Base-by-base conservation (phyloP, 2,797 vertebrate species). In the Danio tinwini region DNA sequence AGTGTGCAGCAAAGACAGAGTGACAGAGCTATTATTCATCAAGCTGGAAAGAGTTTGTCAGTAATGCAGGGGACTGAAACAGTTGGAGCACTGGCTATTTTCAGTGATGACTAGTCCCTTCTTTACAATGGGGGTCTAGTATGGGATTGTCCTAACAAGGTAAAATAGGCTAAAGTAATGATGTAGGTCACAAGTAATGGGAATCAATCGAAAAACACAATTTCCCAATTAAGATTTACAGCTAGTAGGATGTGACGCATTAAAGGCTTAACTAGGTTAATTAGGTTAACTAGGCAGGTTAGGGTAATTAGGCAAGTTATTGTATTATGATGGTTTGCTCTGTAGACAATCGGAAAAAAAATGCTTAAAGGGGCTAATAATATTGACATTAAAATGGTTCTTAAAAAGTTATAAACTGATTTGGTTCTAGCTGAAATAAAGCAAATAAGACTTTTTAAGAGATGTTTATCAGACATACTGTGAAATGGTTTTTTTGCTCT, bases 21-120 rank as follows among this genome's bases (percentile, higher is more conserved):
- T 45, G 37, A 65, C 58, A 11, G 74, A 2, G 6, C 13, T 55
- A 72, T 81, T 72, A 39, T 55, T 61, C 40, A 47, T 44, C 9
- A 9, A 12, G 5, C n/a, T 37, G 5, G 58, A 37, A 63, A 21
- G 42, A 58, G 45, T 50, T 52, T 40, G 6, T 77, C 13, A 45
- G 37, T 5, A 59, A 7, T 6, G 7, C 14, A 52, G 13, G 40
- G 39, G 17, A 44, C 6, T 12, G 39, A 56, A 64, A 67, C 17
- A 12, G 37, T 53, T 53, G 7, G 21, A 21, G 17, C n/a, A 11
- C 16, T 7, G 6, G 49, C 49, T 53, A 40, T 53, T 53, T 70
- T 40, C 6, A 39, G n/a, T 40, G 49, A 40, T 53, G 37, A 70
- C 16, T 40, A 53, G 16, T 52, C 49, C 53, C 67, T 52, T 53